Base-by-base conservation (phyloP, 2,888 invertebrate species). In the Tachystola acroxantha region DNA sequence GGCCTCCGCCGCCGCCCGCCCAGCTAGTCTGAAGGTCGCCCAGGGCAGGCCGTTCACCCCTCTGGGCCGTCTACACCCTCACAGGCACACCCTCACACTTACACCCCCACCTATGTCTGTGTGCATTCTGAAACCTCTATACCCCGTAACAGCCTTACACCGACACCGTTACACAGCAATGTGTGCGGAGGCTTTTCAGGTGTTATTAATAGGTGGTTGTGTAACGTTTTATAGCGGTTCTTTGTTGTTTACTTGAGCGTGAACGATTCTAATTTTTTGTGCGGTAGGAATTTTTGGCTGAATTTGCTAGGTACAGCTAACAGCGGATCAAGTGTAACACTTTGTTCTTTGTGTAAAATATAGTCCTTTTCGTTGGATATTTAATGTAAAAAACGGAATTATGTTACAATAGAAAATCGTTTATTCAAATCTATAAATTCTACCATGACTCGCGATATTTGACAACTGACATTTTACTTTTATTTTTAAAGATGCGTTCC, bases 11-110 rank as follows among this genome's bases (percentile, higher is more conserved):
- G 2, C 26, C 10, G 11, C 11, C 27, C 6, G 12, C 27, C 27
- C 12, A 45, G 48, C 59, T 48, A 43, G 84, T 84, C 84, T 85
- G 85, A 84, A 85, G 85, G 85, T 84, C 84, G 74, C 45, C 24
- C 29, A 48, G 64, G 65, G 64, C 47, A 67, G 79, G 72, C 57
- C 78, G 71, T 79, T 84, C 77, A 84, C 73, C 79, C 76, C 52
- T 63, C 46, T 40, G 31, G n/a, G 43, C 55, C 36, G 40, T 43
- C 55, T 43, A 45, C 46, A 43, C 55, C 41, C 49, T 50, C 54
- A 56, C 56, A 42, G 26, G 26, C 36, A 13, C 39, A 27, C 34
- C 40, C 32, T 34, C 34, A 25, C 25, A 29, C 10, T 16, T n/a
- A 10, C 30, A 11, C 24, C 3, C 24, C 24, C 24, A n/a, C n/a